Conservation (phyloP, 1,140 invertebrate genomes). For the Myzus persicae region DNA sequence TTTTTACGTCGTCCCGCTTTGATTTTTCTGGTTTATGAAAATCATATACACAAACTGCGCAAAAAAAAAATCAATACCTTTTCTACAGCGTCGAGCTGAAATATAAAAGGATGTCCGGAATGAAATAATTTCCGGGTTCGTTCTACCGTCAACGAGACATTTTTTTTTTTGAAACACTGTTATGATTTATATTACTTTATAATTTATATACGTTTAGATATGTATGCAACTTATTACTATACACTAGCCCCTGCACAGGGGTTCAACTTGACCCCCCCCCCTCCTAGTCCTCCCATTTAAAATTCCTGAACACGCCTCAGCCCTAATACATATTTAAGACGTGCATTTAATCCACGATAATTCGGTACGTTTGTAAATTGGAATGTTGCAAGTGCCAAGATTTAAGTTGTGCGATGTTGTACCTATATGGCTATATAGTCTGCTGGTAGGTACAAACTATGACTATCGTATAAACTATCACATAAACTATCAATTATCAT, state of each 20-base stretch:
- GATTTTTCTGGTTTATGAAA: conserved; percentile 24
- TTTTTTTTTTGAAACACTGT: not conserved
- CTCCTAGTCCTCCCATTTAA: no score
- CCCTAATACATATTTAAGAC: no score
- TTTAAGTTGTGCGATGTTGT: no score
- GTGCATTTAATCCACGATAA: not conserved
- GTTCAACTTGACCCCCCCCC: no score
- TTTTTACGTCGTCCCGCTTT: not conserved
- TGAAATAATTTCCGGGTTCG: not conserved
- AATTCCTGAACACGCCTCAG: no score
- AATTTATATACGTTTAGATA: not conserved
- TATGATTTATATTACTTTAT: conserved; percentile 20
- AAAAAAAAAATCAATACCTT: conserved; percentile 27
- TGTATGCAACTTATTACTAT: not conserved
- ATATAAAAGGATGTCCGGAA: conserved; percentile 1
- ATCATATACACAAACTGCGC: not conserved
- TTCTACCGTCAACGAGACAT: not conserved
- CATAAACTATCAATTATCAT: no score
- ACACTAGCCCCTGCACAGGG: not conserved
- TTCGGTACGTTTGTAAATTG: not conserved
- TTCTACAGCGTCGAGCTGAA: not conserved
- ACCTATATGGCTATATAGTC: no score
- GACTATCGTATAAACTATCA: no score
- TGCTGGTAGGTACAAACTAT: no score
- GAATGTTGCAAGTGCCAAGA: not conserved